phyloP scores from a whole-genome alignment of 2,888 invertebrate species.

The Polyploca ridens region DNA sequence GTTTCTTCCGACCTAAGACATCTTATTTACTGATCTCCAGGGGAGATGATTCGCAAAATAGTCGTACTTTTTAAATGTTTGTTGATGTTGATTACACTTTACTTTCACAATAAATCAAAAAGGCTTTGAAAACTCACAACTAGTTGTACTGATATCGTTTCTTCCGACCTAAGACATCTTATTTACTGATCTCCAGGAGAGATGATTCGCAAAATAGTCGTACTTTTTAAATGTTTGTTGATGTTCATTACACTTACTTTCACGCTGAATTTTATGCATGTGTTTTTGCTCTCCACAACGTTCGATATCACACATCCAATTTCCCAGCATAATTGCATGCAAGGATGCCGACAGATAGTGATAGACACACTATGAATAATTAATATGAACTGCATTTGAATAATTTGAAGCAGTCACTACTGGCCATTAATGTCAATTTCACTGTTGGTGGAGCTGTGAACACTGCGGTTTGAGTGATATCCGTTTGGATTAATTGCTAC shows the following conservation, averaged over 20 bases:
- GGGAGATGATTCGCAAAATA: too few relatives aligned
- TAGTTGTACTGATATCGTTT: background rate
- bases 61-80: background rate
- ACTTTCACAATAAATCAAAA: background rate
- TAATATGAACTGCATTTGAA: background rate
- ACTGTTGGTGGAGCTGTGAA: background rate
- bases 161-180: background rate
- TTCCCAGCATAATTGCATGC: background rate
- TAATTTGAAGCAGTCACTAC: background rate
- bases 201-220: too few relatives aligned
- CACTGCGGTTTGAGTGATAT: conserved; percentile 17
- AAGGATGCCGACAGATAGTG: conserved; percentile 1
- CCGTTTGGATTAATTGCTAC: conserved; percentile 25
- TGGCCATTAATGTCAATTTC: background rate
- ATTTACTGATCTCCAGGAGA: too few relatives aligned
- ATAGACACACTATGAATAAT: conserved; percentile 1
- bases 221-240: background rate
- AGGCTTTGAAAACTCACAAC: background rate
- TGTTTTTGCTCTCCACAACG: background rate
- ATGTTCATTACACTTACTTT: too few relatives aligned
- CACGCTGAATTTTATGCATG: too few relatives aligned
- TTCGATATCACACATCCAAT: background rate
- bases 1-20: background rate
- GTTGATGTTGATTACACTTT: too few relatives aligned
- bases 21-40: too few relatives aligned